These are phyloP conservation scores for Heliconius aoede DNA, from an alignment of 2,888 invertebrate species.

Conservation along the genomic window DNA sequence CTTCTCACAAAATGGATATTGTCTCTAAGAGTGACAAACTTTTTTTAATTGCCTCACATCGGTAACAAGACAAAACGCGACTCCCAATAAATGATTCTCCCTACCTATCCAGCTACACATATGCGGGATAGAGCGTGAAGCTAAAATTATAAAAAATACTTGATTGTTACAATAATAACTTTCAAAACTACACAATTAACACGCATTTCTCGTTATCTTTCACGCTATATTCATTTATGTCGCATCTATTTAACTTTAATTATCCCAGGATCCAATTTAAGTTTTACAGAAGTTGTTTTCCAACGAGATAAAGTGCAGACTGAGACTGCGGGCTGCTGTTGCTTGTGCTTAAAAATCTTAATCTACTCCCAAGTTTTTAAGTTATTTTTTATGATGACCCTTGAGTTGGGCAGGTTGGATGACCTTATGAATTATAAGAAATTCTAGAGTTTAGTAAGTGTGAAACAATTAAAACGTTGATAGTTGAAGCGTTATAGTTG, in stretches of 20 bases:
- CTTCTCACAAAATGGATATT: too few species aligned
- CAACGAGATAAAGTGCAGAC: conserved; percentile 38
- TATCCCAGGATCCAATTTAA: conserved; percentile 43
- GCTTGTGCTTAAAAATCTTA: conserved; percentile 30
- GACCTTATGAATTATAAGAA: background rate
- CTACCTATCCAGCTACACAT: too few species aligned
- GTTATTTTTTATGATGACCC: conserved; percentile 6
- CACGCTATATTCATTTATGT: conserved; percentile 26
- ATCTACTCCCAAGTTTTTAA: conserved; percentile 18
- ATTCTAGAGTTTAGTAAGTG: background rate
- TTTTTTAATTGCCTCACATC: too few species aligned
- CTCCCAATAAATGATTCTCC: too few species aligned
- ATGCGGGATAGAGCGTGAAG: too few species aligned
- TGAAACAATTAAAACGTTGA: background rate
- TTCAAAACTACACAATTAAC: too few species aligned
- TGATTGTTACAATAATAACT: too few species aligned
- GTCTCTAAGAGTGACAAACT: too few species aligned
- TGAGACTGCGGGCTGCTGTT: conserved; percentile 32
- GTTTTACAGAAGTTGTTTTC: conserved; percentile 44
- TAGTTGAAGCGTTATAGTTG: background rate
- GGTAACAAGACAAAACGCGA: too few species aligned
- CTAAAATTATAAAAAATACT: too few species aligned
- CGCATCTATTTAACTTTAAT: conserved; percentile 38
- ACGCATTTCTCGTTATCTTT: background rate
- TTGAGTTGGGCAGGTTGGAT: background rate